Evolutionary conservation across 2,888 invertebrate genomes (phyloP), one percentile per base, ranked within the genome.

Genomic region (Nomada ferruginata): DNA sequence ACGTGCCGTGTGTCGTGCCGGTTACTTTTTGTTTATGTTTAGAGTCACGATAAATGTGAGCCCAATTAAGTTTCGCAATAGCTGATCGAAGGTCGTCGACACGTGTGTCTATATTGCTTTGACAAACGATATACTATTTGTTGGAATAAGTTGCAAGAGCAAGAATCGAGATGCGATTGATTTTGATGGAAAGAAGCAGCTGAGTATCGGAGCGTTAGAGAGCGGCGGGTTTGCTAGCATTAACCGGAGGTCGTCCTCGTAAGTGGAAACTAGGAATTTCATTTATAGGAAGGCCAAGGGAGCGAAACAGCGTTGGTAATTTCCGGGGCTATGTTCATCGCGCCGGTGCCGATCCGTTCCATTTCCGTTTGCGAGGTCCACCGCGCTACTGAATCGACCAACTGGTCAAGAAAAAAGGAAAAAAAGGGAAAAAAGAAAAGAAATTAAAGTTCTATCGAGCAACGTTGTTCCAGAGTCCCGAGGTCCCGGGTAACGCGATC

Each of bases 291-390:
- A 29, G 60, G 57, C 15, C 52, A 71, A 66, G 61, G 74, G 52
- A 60, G 78, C 60, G 72, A 69, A 76, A 76, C 60, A 68, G 82
- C 73, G 74, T 81, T 83, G 86, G 81, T 85, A 87, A 87, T 87
- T 87, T 87, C 87, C 87, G 80, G 78, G 60, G 63, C 87, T 87
- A 87, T 87, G 87, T 87, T 81, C 74, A 63, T 69, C 50, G 73
- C 73, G 77, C 63, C 73, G 66, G 60, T 65, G 69, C 15, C 47
- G 64, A 79, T 79, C 60, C 66, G 81, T 85, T 87, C 86, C 84
- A 87, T 87, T 87, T 87, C 85, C 87, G 87, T 76, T 82, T 52
- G 26, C 75, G 60, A 61, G 42, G 42, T 7, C 29, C 15, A n/a
- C 29, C 68, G 18, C 57, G 50, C 53, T 26, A n/a, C 29, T 29